Evolutionary conservation across 1,140 invertebrate species (phyloP).

Genomic region (Macrobrachium nipponense): DNA sequence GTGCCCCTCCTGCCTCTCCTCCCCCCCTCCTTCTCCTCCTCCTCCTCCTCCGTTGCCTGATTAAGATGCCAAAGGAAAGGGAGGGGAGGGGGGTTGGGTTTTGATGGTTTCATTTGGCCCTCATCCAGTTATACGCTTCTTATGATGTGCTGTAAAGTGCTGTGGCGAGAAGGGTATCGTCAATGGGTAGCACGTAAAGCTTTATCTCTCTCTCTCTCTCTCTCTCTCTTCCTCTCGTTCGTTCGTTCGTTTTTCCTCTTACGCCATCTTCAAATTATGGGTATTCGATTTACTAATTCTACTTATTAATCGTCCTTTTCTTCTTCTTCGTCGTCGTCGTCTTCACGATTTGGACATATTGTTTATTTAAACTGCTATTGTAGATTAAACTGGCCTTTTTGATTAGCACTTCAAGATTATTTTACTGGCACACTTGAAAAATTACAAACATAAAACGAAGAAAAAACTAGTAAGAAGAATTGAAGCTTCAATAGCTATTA

Average conservation of each 20-base stretch:
- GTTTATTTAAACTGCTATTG: no score
- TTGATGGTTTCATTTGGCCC: no score
- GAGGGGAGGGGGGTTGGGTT: no score
- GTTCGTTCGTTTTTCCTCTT: neutral
- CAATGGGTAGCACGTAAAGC: conserved; percentile 24
- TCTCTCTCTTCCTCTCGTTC: conserved; percentile 7
- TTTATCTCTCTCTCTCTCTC: conserved; percentile 5
- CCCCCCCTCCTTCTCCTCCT: neutral
- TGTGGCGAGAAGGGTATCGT: neutral
- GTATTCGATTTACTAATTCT: neutral
- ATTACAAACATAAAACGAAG: no score
- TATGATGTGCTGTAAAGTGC: neutral
- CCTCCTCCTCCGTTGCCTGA: conserved; percentile 1
- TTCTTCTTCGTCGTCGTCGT: no score
- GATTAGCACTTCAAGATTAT: no score
- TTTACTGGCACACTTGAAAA: no score
- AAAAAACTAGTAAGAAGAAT: no score
- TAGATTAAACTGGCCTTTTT: no score
- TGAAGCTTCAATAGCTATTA: no score
- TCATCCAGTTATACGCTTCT: no score
- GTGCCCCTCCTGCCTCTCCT: neutral
- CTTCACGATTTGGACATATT: neutral
- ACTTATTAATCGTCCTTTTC: neutral
- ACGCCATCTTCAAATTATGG: neutral
- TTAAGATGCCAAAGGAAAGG: no score